Evolutionary conservation across 2,113 vertebrate genomes (phyloP).

Genomic region (Rattus norvegicus): GRCr8 NC_086024.1:127359001-127359500

Average conservation of each 20-base stretch:
- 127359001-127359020: not conserved
- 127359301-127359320: not conserved
- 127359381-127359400: not conserved
- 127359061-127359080: constrained; percentile 23
- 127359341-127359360: not conserved
- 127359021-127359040: not conserved
- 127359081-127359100: constrained; percentile 68
- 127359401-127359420: not conserved
- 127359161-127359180: constrained; percentile 53
- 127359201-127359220: not conserved
- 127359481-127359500: not conserved
- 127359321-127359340: not conserved
- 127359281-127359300: too few relatives aligned
- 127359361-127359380: not conserved
- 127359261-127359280: not conserved
- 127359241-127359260: not conserved
- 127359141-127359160: constrained; percentile 42
- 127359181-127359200: not conserved
- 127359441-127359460: too few relatives aligned
- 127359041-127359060: not conserved
- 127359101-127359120: constrained; percentile 53
- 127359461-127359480: not conserved
- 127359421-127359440: not conserved
- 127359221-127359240: not conserved
- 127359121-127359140: constrained; percentile 49